A percentile compares a stretch with the other conserved stretches of the same genome.
Conservation (phyloP, 1,140 invertebrate species). For the Ceratoteleas bidentatus region DNA sequence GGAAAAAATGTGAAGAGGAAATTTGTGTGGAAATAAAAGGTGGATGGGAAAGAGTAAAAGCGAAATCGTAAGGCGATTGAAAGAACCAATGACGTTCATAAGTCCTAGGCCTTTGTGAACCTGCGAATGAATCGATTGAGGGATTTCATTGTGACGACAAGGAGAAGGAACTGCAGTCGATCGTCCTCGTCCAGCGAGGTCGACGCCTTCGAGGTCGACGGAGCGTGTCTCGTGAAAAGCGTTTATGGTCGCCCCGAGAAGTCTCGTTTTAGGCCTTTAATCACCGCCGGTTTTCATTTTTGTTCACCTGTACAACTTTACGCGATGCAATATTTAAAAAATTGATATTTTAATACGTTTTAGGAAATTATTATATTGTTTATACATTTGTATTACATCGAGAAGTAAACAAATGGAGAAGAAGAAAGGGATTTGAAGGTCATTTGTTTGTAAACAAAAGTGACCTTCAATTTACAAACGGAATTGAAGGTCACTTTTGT, state of each 20-base stretch:
- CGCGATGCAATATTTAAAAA: too few species aligned
- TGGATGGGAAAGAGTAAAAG: too few species aligned
- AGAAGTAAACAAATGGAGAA: too few species aligned
- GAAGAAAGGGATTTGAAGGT: too few species aligned
- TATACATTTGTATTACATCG: too few species aligned
- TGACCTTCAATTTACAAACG: too few species aligned
- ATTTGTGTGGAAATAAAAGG: too few species aligned
- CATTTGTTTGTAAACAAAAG: too few species aligned
- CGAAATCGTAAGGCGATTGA: neutral
- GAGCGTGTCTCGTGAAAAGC: conserved; percentile 61
- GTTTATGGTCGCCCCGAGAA: conserved; percentile 49
- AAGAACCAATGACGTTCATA: neutral
- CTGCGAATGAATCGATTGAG: conserved; percentile 30
- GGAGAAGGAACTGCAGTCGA: conserved; percentile 54
- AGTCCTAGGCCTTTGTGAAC: conserved; percentile 6
- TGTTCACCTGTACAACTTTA: neutral
- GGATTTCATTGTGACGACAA: conserved; percentile 52
- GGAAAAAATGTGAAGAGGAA: too few species aligned
- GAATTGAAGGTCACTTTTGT: too few species aligned
- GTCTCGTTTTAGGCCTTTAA: conserved; percentile 46
- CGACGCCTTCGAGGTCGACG: conserved; percentile 65
- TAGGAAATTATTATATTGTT: too few species aligned
- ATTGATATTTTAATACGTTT: too few species aligned
- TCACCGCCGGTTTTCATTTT: neutral
- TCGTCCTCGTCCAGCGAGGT: conserved; percentile 66